phyloP scores from a whole-genome alignment of 2,113 vertebrate genomes.

The Aix galericulata region DNA sequence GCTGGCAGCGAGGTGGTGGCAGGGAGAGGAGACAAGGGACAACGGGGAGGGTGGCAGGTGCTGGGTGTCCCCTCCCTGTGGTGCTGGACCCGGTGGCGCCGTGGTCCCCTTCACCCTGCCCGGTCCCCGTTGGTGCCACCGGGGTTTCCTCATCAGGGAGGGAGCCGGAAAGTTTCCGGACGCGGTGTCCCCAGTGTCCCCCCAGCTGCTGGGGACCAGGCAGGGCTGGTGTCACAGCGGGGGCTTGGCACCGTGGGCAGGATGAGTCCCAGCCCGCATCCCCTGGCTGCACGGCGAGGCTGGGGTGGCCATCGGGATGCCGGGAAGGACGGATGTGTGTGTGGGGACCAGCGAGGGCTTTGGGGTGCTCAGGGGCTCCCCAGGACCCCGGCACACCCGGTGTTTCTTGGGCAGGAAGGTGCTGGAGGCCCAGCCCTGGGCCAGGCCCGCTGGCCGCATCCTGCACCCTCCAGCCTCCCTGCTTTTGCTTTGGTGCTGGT shows the following conservation, averaged over 20 bases:
- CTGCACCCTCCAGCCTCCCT: background rate
- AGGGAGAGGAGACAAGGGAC: background rate
- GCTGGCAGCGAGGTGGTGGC: background rate
- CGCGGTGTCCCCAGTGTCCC: background rate
- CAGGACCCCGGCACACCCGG: background rate
- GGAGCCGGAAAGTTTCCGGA: background rate
- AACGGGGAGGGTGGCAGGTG: background rate
- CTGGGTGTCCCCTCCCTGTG: background rate
- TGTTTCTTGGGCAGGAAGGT: fast-evolving
- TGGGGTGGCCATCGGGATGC: background rate
- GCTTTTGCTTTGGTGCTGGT: fast-evolving
- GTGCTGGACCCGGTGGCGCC: fast-evolving
- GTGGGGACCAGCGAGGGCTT: fast-evolving
- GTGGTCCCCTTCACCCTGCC: fast-evolving
- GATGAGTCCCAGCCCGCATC: background rate
- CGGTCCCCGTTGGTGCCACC: background rate
- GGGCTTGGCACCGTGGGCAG: background rate
- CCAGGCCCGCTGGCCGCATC: background rate
- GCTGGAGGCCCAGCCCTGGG: background rate
- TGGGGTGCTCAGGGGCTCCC: background rate
- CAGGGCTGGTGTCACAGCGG: background rate
- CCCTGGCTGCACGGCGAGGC: fast-evolving
- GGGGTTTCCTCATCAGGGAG: background rate
- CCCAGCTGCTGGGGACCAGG: background rate
- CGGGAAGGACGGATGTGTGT: fast-evolving